Conservation (phyloP, 2,888 invertebrate species). For the Ceramica pisi region DNA sequence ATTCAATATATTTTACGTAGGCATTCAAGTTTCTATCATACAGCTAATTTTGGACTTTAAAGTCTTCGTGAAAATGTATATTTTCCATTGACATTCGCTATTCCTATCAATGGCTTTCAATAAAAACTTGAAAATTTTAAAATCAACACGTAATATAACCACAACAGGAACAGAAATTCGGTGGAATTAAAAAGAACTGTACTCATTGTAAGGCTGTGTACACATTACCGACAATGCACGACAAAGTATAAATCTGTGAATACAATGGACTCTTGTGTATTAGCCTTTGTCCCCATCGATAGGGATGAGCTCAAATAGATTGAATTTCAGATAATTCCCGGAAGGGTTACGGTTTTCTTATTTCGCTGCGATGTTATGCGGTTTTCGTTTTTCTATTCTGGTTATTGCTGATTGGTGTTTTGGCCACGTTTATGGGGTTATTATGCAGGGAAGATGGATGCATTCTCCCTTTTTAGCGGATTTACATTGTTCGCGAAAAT, state of each 20-base stretch:
- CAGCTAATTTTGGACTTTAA: background rate
- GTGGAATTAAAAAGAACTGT: slow-evolving; percentile 78
- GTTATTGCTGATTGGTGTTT: slow-evolving; percentile 70
- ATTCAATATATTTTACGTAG: slow-evolving; percentile 34
- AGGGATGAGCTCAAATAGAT: slow-evolving; percentile 88
- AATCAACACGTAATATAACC: slow-evolving; percentile 48
- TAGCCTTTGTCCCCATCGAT: slow-evolving; percentile 87
- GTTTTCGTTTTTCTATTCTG: slow-evolving; percentile 64
- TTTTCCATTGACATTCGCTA: slow-evolving; percentile 13
- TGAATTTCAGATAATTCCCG: slow-evolving; percentile 88
- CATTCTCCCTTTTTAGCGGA: slow-evolving; percentile 58
- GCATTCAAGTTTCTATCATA: slow-evolving; percentile 7
- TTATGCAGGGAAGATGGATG: slow-evolving; percentile 64
- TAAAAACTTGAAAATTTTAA: background rate
- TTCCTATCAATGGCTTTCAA: slow-evolving; percentile 47
- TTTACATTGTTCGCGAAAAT: slow-evolving; percentile 48
- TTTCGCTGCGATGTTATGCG: slow-evolving; percentile 73
- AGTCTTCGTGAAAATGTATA: background rate
- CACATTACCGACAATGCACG: slow-evolving; percentile 87
- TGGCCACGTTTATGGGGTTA: slow-evolving; percentile 67
- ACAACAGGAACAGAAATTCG: slow-evolving; percentile 67
- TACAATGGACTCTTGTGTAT: slow-evolving; percentile 85
- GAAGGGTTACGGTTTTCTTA: slow-evolving; percentile 83
- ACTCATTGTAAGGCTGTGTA: slow-evolving; percentile 84
- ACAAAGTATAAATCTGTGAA: slow-evolving; percentile 86